Evolutionary conservation across 2,797 vertebrate species (phyloP).

Genomic region (Denticeps clupeoides): DNA sequence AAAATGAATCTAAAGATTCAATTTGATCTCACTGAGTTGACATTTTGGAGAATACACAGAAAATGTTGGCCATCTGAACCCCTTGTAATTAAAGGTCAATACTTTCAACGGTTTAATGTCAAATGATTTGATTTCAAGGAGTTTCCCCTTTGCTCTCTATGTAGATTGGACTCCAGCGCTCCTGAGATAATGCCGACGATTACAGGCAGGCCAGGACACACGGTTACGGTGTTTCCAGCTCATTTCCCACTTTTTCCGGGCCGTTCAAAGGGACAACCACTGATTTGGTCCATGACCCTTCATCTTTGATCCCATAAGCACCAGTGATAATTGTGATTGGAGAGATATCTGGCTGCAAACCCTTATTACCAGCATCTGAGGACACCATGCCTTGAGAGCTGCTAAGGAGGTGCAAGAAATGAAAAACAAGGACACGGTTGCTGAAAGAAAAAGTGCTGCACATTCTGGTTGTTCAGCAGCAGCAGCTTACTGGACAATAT

Average conservation of each 20-base stretch:
- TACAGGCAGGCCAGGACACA: neutral
- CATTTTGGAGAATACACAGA: constrained; percentile 50
- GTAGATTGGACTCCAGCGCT: constrained; percentile 34
- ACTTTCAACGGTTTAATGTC: constrained; percentile 56
- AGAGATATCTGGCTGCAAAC: constrained; percentile 3
- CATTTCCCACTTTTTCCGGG: neutral
- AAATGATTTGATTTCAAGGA: constrained; percentile 51
- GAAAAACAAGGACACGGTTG: no score
- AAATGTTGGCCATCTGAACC: constrained; percentile 60
- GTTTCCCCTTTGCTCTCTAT: constrained; percentile 39
- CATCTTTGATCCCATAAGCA: constrained; percentile 1
- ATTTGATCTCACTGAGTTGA: constrained; percentile 55
- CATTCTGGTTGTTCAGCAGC: no score
- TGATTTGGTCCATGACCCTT: constrained; percentile 3
- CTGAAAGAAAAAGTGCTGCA: no score
- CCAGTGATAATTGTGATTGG: neutral
- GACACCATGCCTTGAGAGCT: neutral
- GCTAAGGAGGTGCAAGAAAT: neutral
- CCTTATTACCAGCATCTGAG: constrained; percentile 10
- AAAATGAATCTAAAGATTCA: constrained; percentile 50
- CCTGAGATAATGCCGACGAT: constrained; percentile 27
- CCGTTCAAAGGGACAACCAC: neutral
- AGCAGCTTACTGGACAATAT: no score
- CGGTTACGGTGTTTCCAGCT: neutral
- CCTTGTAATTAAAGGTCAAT: constrained; percentile 62